phyloP scores from a whole-genome alignment of 2,113 vertebrate genomes.

The Oriolus oriolus region DNA sequence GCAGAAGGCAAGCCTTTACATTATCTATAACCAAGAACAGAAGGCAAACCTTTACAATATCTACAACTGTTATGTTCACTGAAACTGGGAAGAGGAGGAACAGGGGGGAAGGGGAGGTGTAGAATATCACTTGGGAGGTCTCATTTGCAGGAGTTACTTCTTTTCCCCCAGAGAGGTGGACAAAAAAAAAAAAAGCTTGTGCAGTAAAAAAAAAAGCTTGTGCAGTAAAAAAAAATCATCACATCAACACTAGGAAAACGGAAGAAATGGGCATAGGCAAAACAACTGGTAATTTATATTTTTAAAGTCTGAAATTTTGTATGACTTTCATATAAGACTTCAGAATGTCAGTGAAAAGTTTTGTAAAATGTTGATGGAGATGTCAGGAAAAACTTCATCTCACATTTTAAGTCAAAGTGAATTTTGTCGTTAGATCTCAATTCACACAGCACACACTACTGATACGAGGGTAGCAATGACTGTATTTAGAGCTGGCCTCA shows the following conservation, averaged over 20 bases:
- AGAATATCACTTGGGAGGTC: background rate
- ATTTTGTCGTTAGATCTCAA: background rate
- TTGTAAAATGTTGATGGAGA: background rate
- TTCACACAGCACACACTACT: background rate
- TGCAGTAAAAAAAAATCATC: background rate
- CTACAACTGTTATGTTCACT: background rate
- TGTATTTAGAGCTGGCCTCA: background rate
- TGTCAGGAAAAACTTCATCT: background rate
- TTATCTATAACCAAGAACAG: background rate
- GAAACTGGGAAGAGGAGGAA: background rate
- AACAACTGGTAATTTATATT: background rate
- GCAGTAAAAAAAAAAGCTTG: background rate
- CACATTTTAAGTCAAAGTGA: background rate
- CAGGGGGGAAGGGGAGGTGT: accelerated
- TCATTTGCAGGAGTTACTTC: background rate
- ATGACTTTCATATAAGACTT: background rate
- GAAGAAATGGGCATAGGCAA: background rate
- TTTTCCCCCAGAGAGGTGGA: accelerated
- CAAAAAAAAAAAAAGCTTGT: background rate
- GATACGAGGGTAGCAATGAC: background rate
- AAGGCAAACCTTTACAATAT: background rate
- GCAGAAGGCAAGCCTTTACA: background rate
- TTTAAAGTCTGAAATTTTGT: background rate
- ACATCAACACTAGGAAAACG: background rate
- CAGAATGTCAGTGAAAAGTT: background rate